These are phyloP conservation scores for Nephotettix cincticeps DNA, from an alignment of 1,140 invertebrate genomes.

Conservation along the genomic window DNA sequence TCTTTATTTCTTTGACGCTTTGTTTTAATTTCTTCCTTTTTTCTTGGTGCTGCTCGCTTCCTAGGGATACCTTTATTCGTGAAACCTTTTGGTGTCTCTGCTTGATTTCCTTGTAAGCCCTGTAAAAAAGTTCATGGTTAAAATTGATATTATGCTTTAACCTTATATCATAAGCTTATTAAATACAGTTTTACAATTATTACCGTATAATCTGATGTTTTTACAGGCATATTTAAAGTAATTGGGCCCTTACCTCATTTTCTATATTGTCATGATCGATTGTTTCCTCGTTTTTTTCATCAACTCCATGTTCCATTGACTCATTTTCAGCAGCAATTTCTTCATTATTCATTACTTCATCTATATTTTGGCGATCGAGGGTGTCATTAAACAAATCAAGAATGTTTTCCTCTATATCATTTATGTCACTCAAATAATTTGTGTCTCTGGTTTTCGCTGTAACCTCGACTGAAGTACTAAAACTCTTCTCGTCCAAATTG, in stretches of 20 bases:
- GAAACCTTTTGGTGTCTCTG: neutral
- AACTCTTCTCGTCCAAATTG: neutral
- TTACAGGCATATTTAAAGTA: too few species aligned
- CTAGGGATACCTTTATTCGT: conserved; percentile 16
- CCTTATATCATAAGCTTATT: too few species aligned
- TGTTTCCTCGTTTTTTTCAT: neutral
- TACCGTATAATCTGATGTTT: too few species aligned
- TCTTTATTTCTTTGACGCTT: conserved; percentile 20
- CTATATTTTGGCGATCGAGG: neutral
- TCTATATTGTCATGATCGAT: neutral
- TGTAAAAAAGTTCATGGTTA: neutral
- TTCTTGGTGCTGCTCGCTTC: conserved; percentile 12
- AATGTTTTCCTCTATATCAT: neutral
- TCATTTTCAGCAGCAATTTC: too few species aligned
- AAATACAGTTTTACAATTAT: too few species aligned
- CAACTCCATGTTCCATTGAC: neutral
- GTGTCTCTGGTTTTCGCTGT: neutral
- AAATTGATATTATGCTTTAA: too few species aligned
- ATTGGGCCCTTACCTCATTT: neutral
- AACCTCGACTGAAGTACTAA: neutral
- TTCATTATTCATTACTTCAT: neutral
- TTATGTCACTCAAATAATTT: neutral
- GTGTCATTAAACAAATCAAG: neutral
- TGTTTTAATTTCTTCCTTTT: conserved; percentile 8
- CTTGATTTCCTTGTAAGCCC: neutral